These are phyloP conservation scores for Leistus spinibarbis DNA, from an alignment of 2,888 invertebrate genomes.

Conservation along the genomic window DNA sequence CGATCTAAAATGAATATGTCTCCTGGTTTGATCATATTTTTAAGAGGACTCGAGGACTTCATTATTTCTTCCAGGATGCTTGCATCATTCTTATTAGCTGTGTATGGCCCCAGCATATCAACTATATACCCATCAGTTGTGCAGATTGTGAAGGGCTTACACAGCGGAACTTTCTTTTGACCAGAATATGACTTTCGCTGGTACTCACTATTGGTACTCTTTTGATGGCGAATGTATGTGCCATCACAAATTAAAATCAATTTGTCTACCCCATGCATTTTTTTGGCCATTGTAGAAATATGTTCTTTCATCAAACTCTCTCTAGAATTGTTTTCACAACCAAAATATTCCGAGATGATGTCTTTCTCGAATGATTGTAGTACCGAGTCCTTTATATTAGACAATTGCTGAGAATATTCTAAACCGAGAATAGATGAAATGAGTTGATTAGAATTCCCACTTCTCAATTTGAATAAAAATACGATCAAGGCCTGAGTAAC, in stretches of 20 bases:
- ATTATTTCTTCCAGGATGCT: conserved; percentile 24
- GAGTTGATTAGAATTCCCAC: conserved; percentile 23
- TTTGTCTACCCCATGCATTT: neutral
- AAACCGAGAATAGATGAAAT: conserved; percentile 19
- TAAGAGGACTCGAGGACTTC: conserved; percentile 20
- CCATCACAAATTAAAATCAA: conserved; percentile 42
- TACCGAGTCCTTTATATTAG: neutral
- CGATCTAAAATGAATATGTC: conserved; percentile 45
- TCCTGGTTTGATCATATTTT: conserved; percentile 39
- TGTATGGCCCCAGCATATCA: conserved; percentile 41
- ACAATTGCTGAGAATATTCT: too few relatives aligned
- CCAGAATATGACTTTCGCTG: conserved; percentile 42
- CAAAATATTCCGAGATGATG: conserved; percentile 12
- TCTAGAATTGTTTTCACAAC: neutral
- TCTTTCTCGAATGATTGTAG: conserved; percentile 11
- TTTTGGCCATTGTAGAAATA: neutral
- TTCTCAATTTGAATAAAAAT: conserved; percentile 36
- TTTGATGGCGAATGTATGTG: conserved; percentile 42
- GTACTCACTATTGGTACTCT: conserved; percentile 42
- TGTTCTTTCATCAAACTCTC: conserved; percentile 7
- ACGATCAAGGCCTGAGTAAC: conserved; percentile 17
- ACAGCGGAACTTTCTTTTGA: conserved; percentile 41
- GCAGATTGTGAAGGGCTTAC: conserved; percentile 43
- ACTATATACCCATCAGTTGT: conserved; percentile 42
- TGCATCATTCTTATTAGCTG: conserved; percentile 42